Base-by-base conservation (phyloP, 2,888 invertebrate species). In the Vanessa cardui region DNA sequence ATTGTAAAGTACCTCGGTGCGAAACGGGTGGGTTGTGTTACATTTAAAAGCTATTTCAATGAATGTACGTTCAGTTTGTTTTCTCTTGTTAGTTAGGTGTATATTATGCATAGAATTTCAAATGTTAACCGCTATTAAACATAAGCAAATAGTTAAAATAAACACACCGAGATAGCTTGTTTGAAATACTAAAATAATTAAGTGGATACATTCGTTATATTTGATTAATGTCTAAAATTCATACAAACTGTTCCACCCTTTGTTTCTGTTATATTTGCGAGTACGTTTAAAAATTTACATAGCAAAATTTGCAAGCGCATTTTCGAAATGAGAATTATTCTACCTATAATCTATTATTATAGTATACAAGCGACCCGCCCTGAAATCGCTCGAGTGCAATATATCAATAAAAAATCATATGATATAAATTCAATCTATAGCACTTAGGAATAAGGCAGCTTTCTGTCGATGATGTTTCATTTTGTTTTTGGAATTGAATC, bases 61-160 rank as follows among this genome's bases (percentile, higher is more conserved):
- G 45, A 26, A 26, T 39, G 60, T 33, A 58, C 6, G 45, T n/a
- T 31, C 18, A 47, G 31, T 60, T 31, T 31, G 9, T 47, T 47
- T 26, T n/a, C n/a, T 20, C 47, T 47, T 33, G 31, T 58, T 58
- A 12, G 47, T 39, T 50, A n/a, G 33, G 9, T 8, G 45, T 62
- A 33, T 47, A 58, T 64, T 33, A 64, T 64, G 63, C 56, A 64
- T 64, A 61, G 63, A 33, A 58, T 64, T 33, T 31, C 56, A 58
- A 64, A 64, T 64, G 47, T 50, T 47, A 60, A 54, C 26, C 31
- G n/a, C 31, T 16, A 54, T 54, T 54, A 26, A 50, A 46, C 33
- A 46, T 50, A 60, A 67, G 33, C 62, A 63, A 63, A 67, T 59
- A 59, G 58, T 18, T 62, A 62, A 58, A 58, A 63, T 46, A 63